phyloP scores from a whole-genome alignment of 2,797 vertebrate genomes.

The Neomorphus geoffroyi region DNA sequence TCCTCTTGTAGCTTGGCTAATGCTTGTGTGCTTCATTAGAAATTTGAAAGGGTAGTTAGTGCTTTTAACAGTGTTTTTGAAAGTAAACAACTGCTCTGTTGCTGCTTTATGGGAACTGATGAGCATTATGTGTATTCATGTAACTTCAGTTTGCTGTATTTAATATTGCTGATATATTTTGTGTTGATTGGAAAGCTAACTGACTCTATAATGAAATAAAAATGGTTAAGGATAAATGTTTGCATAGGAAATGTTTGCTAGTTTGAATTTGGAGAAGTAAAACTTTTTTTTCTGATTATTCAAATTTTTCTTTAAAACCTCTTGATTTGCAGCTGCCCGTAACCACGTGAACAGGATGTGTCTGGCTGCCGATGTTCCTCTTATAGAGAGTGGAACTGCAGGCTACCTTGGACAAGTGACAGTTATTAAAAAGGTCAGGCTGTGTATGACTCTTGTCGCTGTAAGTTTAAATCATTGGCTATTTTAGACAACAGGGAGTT shows the following conservation, averaged over 20 bases:
- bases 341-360: conserved; percentile 99
- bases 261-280: background rate
- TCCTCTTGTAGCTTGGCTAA: background rate
- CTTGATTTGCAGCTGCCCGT: conserved; percentile 84
- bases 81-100: background rate
- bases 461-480: background rate
- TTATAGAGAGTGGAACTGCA: conserved; percentile 96
- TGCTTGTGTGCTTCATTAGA: background rate
- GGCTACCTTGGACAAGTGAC: conserved; percentile 98
- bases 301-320: background rate
- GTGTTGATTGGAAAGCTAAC: background rate
- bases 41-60: background rate
- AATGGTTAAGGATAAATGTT: background rate
- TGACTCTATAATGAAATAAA: background rate
- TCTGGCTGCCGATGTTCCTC: conserved; percentile 93
- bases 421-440: conserved; percentile 94
- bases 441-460: background rate
- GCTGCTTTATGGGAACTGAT: background rate
- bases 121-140: background rate
- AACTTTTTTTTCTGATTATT: background rate
- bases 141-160: background rate
- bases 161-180: background rate
- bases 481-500: background rate
- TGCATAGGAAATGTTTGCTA: background rate
- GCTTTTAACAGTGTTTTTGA: background rate